Evolutionary conservation across 2,797 vertebrate genomes (phyloP).

Genomic region (Myripristis jacobus): DNA sequence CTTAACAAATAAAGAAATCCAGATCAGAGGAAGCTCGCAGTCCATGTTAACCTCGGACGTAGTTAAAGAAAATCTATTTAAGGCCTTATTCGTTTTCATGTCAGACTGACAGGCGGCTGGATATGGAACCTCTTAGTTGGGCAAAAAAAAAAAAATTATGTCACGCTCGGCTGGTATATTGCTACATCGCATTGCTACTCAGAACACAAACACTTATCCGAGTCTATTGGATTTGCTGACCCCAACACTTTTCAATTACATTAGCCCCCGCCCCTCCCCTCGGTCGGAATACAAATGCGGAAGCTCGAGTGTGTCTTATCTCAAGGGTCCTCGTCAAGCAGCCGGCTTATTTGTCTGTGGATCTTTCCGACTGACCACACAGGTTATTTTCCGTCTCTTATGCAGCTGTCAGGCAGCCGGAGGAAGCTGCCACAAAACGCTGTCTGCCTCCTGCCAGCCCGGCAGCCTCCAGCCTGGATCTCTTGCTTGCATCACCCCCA

Average conservation of each 20-base stretch:
- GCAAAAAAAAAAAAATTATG: conserved; percentile 31
- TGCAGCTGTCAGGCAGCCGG: conserved; percentile 65
- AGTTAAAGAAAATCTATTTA: conserved; percentile 51
- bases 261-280: conserved; percentile 43
- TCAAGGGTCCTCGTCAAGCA: conserved; percentile 67
- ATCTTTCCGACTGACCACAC: conserved; percentile 55
- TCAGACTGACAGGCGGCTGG: conserved; percentile 40
- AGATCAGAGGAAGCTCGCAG: conserved; percentile 11
- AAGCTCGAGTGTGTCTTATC: conserved; percentile 53
- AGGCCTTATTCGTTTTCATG: conserved; percentile 37
- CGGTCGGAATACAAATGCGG: conserved; percentile 72
- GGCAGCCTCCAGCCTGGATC: conserved; percentile 60
- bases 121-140: conserved; percentile 53
- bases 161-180: conserved; percentile 47
- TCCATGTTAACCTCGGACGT: conserved; percentile 35
- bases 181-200: conserved; percentile 53
- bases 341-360: conserved; percentile 61
- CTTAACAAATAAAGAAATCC: too few species aligned
- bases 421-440: conserved; percentile 58
- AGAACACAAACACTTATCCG: conserved; percentile 60
- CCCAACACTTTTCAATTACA: conserved; percentile 74
- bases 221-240: conserved; percentile 74
- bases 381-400: conserved; percentile 54
- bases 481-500: conserved; percentile 76
- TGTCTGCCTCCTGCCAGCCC: conserved; percentile 35